Evolutionary conservation across 2,797 vertebrate species (phyloP), one percentile per base, ranked within the genome.

Genomic region (Micromesistius poutassou): DNA sequence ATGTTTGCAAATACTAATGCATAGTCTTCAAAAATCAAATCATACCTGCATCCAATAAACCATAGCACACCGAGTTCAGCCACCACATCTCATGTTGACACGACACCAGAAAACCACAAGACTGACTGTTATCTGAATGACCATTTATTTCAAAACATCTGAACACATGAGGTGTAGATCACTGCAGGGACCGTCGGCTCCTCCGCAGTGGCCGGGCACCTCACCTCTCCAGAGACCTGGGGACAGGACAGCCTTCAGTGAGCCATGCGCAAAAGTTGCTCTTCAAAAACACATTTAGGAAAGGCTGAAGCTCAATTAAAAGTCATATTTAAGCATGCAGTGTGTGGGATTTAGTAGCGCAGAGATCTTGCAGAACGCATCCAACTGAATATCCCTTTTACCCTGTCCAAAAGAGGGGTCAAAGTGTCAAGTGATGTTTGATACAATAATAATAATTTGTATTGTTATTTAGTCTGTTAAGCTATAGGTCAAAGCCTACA

Each of bases 101-200:
- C 28, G 9, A 30, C 12, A 30, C 0, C 12, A 30, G 13, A 30
- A 66, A 5, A 55, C 62, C 38, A 78, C 76, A 75, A 9, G n/a
- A 10, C 46, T 33, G 30, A 1, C 70, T 1, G 16, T 33, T 71
- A 76, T 71, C 5, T 38, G 5, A 82, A 80, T 33, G 81, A 55
- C 76, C 78, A 78, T 93, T 94, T 94, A 93, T 94, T 94, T 91
- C 73, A 90, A 87, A n/a, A 62, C 55, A 62, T 84, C 42, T 74
- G 74, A 79, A 85, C 35, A 73, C 76, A 72, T 30, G 77, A 83
- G 50, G 72, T 72, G 76, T 50, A 14, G 71, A 76, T 80, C 82
- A 78, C 30, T 74, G 71, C 68, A 38, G 74, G 10, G 46, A 72
- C 84, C 77, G 35, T 0, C 80, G 73, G 81, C 75, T 87, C 81